phyloP scores from a whole-genome alignment of 2,888 invertebrate species.

The Rapana venosa region DNA sequence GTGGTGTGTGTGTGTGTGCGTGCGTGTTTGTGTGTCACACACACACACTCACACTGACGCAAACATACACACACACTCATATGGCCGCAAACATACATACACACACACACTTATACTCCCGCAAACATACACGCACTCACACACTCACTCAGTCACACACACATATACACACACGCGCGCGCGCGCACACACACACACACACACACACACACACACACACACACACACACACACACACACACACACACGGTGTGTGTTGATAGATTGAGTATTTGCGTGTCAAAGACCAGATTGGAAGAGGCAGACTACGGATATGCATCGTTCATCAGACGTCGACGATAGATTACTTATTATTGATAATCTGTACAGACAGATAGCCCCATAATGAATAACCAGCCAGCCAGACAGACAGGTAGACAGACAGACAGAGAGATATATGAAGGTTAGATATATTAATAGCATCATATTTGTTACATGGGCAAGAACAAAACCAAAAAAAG shows the following conservation, averaged over 20 bases:
- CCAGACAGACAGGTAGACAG: neutral
- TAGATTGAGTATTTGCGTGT: too few relatives aligned
- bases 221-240: conserved; percentile 5
- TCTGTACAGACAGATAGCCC: too few relatives aligned
- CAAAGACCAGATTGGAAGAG: too few relatives aligned
- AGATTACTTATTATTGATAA: too few relatives aligned
- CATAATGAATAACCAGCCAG: too few relatives aligned
- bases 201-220: neutral
- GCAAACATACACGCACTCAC: neutral
- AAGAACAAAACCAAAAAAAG: too few relatives aligned
- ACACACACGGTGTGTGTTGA: too few relatives aligned
- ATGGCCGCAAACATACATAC: neutral
- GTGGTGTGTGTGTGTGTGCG: neutral
- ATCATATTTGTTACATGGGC: too few relatives aligned
- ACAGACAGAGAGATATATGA: neutral
- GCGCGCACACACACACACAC: conserved; percentile 5
- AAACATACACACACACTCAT: neutral
- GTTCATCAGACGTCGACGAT: too few relatives aligned
- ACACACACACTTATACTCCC: neutral
- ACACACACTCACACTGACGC: neutral
- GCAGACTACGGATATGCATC: too few relatives aligned
- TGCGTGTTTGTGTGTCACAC: too few relatives aligned
- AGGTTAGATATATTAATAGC: too few relatives aligned
- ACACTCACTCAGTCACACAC: neutral
- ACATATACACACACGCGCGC: neutral